Conservation (phyloP, 2,888 invertebrate species). For the Lypha dubia region DNA sequence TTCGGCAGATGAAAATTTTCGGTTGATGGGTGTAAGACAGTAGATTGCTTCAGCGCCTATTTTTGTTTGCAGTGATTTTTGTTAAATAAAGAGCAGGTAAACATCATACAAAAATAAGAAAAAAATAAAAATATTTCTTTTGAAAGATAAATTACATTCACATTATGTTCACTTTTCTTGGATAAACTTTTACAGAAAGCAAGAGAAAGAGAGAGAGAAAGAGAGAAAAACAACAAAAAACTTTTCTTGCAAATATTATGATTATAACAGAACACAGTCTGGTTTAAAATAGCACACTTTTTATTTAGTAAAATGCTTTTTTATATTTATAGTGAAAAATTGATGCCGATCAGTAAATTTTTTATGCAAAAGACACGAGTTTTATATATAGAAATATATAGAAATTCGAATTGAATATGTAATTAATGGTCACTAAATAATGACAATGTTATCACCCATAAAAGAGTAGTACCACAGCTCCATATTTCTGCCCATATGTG, state of each 20-base stretch:
- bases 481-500: too few relatives aligned
- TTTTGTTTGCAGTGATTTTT: slow-evolving; percentile 54
- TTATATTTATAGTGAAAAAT: too few relatives aligned
- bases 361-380: too few relatives aligned
- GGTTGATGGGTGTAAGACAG: slow-evolving; percentile 48
- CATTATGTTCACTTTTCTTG: slow-evolving; percentile 52
- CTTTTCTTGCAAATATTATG: slow-evolving; percentile 50
- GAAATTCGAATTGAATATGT: too few relatives aligned
- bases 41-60: slow-evolving; percentile 52
- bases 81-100: slow-evolving; percentile 33
- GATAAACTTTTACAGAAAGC: slow-evolving; percentile 48
- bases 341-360: too few relatives aligned
- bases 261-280: slow-evolving; percentile 47
- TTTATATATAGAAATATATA: too few relatives aligned
- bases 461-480: too few relatives aligned
- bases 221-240: too few relatives aligned
- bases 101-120: slow-evolving; percentile 15
- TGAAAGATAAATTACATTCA: slow-evolving; percentile 57
- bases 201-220: too few relatives aligned
- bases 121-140: slow-evolving; percentile 33
- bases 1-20: slow-evolving; percentile 21
- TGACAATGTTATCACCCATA: too few relatives aligned
- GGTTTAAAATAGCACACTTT: not conserved
- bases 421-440: too few relatives aligned
- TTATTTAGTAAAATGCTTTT: too few relatives aligned